phyloP scores from a whole-genome alignment of 1,140 invertebrate species.

The Agrypnia vestita region DNA sequence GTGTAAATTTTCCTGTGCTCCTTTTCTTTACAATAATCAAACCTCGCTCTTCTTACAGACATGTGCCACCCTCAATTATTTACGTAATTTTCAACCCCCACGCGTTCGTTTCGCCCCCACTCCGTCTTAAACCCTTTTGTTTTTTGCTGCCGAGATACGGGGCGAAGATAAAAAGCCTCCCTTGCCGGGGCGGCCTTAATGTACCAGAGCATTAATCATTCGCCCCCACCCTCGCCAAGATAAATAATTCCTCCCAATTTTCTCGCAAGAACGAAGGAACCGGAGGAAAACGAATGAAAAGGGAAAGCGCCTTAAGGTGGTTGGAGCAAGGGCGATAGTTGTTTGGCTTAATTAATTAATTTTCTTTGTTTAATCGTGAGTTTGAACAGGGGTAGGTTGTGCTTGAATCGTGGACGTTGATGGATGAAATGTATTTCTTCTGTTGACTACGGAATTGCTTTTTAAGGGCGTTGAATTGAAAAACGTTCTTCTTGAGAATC shows the following conservation, averaged over 20 bases:
- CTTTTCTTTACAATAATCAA: neutral
- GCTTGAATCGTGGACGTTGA: too few relatives aligned
- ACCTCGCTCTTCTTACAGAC: neutral
- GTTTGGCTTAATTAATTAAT: neutral
- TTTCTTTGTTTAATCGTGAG: constrained; percentile 14
- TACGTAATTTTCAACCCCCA: constrained; percentile 51
- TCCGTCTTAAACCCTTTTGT: constrained; percentile 46
- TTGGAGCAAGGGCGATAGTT: neutral
- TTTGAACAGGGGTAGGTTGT: too few relatives aligned
- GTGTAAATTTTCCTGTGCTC: too few relatives aligned
- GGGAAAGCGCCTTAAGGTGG: neutral
- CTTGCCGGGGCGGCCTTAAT: constrained; percentile 33
- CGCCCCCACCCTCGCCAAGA: constrained; percentile 50
- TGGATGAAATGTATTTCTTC: too few relatives aligned
- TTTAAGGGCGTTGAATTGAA: too few relatives aligned
- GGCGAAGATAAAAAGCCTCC: constrained; percentile 32
- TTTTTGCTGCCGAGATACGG: constrained; percentile 46
- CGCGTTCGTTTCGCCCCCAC: constrained; percentile 28
- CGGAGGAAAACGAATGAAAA: constrained; percentile 9
- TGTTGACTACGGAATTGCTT: too few relatives aligned
- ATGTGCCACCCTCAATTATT: constrained; percentile 4
- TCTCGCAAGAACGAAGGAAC: constrained; percentile 19
- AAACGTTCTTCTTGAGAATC: too few relatives aligned
- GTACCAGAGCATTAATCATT: constrained; percentile 57
- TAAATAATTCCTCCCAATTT: constrained; percentile 58